A percentile compares a stretch with the other conserved stretches of the same genome.
Conservation (phyloP, 2,888 invertebrate species). For the Eupelmus urozonus region DNA sequence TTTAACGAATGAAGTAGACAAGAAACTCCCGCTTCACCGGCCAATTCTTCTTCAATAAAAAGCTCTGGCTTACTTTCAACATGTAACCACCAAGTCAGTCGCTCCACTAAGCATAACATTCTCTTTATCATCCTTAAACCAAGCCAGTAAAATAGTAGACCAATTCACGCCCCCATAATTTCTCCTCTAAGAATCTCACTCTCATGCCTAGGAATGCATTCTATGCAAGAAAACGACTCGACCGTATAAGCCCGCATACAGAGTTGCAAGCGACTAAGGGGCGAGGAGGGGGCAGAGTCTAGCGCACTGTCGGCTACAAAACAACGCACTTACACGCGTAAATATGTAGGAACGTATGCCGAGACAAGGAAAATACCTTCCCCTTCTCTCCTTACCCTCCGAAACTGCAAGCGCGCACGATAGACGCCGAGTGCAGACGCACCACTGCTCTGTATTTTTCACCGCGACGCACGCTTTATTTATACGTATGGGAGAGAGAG, state of each 20-base stretch:
- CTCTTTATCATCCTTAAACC: too few relatives aligned
- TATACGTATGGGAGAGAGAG: too few relatives aligned
- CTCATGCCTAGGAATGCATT: not conserved
- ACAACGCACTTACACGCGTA: constrained; percentile 46
- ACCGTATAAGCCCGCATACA: too few relatives aligned
- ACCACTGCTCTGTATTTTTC: too few relatives aligned
- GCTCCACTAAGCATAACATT: too few relatives aligned
- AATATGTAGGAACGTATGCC: constrained; percentile 18
- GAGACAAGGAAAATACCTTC: constrained; percentile 49
- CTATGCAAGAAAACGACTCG: not conserved
- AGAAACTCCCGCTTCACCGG: too few relatives aligned
- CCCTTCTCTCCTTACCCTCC: too few relatives aligned
- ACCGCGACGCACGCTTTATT: not conserved
- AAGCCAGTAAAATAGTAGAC: not conserved
- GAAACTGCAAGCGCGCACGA: too few relatives aligned
- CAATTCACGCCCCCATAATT: not conserved
- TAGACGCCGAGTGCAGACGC: constrained; percentile 49
- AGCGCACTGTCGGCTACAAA: constrained; percentile 39
- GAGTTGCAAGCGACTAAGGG: not conserved
- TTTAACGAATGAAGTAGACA: too few relatives aligned
- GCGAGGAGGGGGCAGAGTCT: not conserved
- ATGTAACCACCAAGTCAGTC: too few relatives aligned
- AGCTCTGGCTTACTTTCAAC: too few relatives aligned
- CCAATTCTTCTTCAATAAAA: too few relatives aligned
- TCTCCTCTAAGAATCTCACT: not conserved